A percentile compares a stretch with the other conserved stretches of the same genome.
Evolutionary conservation across 2,888 invertebrate genomes (phyloP).

Genomic region (Laspeyria flexula): DNA sequence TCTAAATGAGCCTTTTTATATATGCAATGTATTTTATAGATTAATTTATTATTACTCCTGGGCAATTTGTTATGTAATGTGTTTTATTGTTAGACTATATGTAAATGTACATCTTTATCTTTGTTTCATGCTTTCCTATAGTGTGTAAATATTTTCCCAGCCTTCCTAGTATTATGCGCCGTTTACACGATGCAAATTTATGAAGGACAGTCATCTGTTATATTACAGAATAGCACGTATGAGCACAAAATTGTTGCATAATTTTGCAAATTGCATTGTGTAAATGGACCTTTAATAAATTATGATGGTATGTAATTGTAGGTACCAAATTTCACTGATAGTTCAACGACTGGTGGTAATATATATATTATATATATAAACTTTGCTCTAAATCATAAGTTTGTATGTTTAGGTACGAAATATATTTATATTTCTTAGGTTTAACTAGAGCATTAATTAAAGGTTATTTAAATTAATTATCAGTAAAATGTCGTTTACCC

Average conservation of each 20-base stretch:
- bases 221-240: too few species aligned
- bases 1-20: not conserved
- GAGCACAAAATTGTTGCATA: too few species aligned
- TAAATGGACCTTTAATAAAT: constrained; percentile 10
- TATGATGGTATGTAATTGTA: constrained; percentile 24
- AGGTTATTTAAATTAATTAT: constrained; percentile 12
- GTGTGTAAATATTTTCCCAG: constrained; percentile 45
- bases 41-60: constrained; percentile 20
- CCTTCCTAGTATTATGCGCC: constrained; percentile 30
- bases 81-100: constrained; percentile 23
- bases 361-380: constrained; percentile 18
- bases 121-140: constrained; percentile 31
- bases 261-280: too few species aligned
- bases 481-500: constrained; percentile 13
- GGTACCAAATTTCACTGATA: constrained; percentile 26
- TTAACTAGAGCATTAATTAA: constrained; percentile 22
- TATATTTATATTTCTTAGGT: constrained; percentile 33
- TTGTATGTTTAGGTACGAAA: constrained; percentile 27
- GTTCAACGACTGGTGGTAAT: constrained; percentile 29
- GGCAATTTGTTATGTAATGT: constrained; percentile 29
- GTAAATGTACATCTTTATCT: constrained; percentile 12
- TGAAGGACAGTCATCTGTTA: too few species aligned
- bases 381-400: constrained; percentile 32
- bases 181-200: not conserved
- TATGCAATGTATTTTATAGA: constrained; percentile 15